Conservation (phyloP, 1,140 invertebrate genomes). For the Dreissena polymorpha region DNA sequence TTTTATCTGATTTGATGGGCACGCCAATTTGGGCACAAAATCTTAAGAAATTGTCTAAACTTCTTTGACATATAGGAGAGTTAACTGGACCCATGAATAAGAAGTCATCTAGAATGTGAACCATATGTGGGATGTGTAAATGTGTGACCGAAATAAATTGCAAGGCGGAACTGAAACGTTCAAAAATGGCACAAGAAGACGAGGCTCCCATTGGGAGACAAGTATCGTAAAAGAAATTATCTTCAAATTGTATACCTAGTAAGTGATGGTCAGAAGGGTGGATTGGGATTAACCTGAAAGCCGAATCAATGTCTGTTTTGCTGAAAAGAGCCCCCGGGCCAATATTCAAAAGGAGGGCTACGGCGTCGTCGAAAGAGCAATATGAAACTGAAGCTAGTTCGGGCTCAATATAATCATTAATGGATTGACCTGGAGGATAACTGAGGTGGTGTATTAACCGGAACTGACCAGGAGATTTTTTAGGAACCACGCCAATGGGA, state of each 20-base stretch:
- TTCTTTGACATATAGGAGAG: conserved; percentile 7
- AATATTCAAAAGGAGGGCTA: background rate
- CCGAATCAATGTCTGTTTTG: conserved; percentile 32
- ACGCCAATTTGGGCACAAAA: conserved; percentile 23
- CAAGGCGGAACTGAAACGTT: conserved; percentile 29
- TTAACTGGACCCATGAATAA: conserved; percentile 20
- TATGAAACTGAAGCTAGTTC: conserved; percentile 22
- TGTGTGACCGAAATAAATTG: background rate
- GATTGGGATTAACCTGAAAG: conserved; percentile 45
- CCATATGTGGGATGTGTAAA: conserved; percentile 16
- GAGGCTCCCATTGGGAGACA: conserved; percentile 33
- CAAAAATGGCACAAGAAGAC: conserved; percentile 32
- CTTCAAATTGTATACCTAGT: conserved; percentile 7
- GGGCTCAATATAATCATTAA: conserved; percentile 35
- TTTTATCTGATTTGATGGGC: conserved; percentile 39
- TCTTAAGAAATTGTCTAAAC: conserved; percentile 25
- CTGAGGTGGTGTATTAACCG: conserved; percentile 32
- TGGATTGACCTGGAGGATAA: conserved; percentile 17
- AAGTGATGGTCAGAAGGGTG: conserved; percentile 29
- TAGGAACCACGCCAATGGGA: conserved; percentile 41
- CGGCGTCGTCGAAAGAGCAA: conserved; percentile 28
- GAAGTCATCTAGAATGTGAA: conserved; percentile 51
- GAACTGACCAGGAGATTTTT: conserved; percentile 23
- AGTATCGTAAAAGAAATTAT: conserved; percentile 24
- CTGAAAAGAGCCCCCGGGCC: background rate